Evolutionary conservation across 2,797 vertebrate genomes (phyloP).

Genomic region (Neoniphon sammara): DNA sequence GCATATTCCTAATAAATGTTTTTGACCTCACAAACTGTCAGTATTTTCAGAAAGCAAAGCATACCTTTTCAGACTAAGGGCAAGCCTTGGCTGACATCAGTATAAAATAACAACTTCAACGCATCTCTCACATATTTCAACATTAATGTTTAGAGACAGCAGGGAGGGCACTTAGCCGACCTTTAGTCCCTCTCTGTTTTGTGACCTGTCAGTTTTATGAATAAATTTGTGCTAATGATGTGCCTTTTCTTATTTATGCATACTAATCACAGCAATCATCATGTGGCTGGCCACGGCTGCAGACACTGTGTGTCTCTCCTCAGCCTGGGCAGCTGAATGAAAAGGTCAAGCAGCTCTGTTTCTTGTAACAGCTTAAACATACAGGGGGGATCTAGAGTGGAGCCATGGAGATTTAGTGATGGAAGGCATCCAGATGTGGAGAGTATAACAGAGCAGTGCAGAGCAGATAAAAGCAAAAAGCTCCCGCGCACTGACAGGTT

Average conservation of each 20-base stretch:
- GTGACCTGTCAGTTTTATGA: conserved; percentile 82
- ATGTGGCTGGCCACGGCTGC: conserved; percentile 50
- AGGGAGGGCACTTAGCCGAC: conserved; percentile 67
- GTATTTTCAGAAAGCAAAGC: conserved; percentile 10
- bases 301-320: conserved; percentile 75
- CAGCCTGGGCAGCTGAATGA: conserved; percentile 74
- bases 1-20: conserved; percentile 6
- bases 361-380: conserved; percentile 84
- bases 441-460: conserved; percentile 58
- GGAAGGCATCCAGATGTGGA: conserved; percentile 85
- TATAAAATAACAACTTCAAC: conserved; percentile 61
- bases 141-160: conserved; percentile 81
- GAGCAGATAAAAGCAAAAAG: conserved; percentile 81
- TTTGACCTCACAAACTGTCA: neutral
- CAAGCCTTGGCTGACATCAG: conserved; percentile 53
- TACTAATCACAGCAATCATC: conserved; percentile 79
- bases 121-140: conserved; percentile 67
- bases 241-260: conserved; percentile 78
- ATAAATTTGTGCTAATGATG: conserved; percentile 84
- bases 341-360: conserved; percentile 82
- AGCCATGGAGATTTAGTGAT: conserved; percentile 82
- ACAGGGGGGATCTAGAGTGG: conserved; percentile 68
- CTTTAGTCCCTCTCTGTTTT: conserved; percentile 75
- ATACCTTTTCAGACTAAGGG: neutral
- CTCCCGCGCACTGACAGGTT: conserved; percentile 79